These are phyloP conservation scores for Erebia epiphron DNA, from an alignment of 2,888 invertebrate species.

Conservation along the genomic window DNA sequence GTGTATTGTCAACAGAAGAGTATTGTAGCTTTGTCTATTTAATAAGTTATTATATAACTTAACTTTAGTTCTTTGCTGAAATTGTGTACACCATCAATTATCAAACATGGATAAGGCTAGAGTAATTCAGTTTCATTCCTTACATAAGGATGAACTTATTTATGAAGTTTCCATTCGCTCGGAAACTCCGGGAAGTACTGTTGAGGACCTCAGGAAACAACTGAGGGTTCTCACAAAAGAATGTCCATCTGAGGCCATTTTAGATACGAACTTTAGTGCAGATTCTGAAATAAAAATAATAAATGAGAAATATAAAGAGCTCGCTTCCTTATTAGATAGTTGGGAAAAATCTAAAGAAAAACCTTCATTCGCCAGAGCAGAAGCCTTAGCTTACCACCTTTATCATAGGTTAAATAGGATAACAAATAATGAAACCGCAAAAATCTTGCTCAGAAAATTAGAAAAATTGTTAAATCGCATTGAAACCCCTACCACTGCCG, in stretches of 20 bases:
- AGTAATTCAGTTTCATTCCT: too few relatives aligned
- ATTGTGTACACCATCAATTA: too few relatives aligned
- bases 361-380: background rate
- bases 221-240: background rate
- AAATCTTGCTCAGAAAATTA: too few relatives aligned
- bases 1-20: too few relatives aligned
- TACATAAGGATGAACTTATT: background rate
- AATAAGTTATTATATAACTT: too few relatives aligned
- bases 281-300: background rate
- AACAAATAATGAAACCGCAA: too few relatives aligned
- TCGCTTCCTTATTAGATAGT: background rate
- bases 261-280: background rate
- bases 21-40: too few relatives aligned
- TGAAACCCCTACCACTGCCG: too few relatives aligned
- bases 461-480: too few relatives aligned
- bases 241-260: background rate
- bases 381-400: background rate
- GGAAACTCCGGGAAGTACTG: background rate
- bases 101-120: background rate
- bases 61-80: too few relatives aligned
- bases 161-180: background rate
- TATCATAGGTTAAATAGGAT: background rate
- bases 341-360: background rate
- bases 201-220: background rate
- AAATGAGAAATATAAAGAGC: background rate